Percentiles rank a stretch among this genome's conserved stretches.
Conservation (phyloP, 2,888 invertebrate species). For the Campaea margaritaria region DNA sequence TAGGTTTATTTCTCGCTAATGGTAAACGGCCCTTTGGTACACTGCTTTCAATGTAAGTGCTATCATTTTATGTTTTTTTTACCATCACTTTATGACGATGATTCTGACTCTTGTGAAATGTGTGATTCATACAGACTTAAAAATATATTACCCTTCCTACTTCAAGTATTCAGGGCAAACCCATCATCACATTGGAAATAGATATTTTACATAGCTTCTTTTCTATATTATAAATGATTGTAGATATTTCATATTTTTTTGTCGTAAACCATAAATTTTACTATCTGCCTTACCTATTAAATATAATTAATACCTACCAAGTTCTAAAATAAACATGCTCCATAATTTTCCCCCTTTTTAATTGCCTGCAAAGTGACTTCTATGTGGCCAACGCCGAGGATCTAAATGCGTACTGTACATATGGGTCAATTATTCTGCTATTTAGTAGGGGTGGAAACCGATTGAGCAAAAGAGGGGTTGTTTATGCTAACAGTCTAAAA, state of each 20-base stretch:
- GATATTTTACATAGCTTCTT: neutral
- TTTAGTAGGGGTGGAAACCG: constrained; percentile 27
- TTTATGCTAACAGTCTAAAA: neutral
- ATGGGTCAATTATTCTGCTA: constrained; percentile 39
- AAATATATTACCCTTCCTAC: constrained; percentile 1
- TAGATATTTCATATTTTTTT: no score
- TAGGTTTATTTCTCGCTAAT: neutral
- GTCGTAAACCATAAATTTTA: no score
- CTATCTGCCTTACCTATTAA: no score
- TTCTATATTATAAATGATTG: neutral
- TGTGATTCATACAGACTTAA: constrained; percentile 8
- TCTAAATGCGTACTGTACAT: constrained; percentile 29
- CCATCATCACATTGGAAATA: neutral
- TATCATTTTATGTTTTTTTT: constrained; percentile 14
- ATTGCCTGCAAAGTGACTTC: neutral
- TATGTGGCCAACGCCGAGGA: constrained; percentile 15
- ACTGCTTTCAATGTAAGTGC: constrained; percentile 19
- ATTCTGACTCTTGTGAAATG: constrained; percentile 9
- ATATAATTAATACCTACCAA: neutral
- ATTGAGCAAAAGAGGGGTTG: neutral
- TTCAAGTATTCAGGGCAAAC: neutral
- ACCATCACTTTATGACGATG: constrained; percentile 19
- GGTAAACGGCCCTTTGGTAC: constrained; percentile 1
- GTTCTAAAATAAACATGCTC: neutral
- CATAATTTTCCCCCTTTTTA: neutral